Conservation (phyloP, 2,113 vertebrate species). For the Struthidea cinerea region DNA sequence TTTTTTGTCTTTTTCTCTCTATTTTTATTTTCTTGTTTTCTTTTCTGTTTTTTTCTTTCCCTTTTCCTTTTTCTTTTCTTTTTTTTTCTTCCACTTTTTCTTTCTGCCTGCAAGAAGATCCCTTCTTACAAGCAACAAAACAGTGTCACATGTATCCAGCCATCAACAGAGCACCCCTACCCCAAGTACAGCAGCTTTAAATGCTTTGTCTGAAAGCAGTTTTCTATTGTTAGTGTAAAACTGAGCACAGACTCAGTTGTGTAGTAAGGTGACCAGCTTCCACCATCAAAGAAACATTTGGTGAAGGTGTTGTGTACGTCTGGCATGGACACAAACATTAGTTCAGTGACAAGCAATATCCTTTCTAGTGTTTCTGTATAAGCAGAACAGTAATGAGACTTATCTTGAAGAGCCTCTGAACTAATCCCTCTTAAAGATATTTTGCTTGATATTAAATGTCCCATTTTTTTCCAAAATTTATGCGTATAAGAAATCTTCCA, state of each 20-base stretch:
- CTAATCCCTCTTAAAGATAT: background rate
- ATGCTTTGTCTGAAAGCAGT: background rate
- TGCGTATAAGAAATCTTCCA: background rate
- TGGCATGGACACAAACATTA: background rate
- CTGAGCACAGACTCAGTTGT: background rate
- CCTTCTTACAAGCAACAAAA: background rate
- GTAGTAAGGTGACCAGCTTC: rapidly evolving
- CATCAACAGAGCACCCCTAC: background rate
- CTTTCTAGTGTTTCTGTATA: background rate
- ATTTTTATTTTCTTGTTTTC: rapidly evolving
- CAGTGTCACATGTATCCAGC: background rate
- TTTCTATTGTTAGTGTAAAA: background rate
- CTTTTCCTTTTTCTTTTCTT: rapidly evolving
- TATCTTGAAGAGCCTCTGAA: background rate
- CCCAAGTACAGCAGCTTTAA: background rate
- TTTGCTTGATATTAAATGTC: background rate
- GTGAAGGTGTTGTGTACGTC: background rate
- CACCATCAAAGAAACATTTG: rapidly evolving
- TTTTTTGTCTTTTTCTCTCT: too few relatives aligned
- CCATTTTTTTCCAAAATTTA: background rate
- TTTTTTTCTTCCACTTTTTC: rapidly evolving
- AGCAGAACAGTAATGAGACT: background rate
- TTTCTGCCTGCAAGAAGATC: background rate
- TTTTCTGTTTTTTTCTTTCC: rapidly evolving
- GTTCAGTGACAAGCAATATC: background rate